Evolutionary conservation across 2,888 invertebrate species (phyloP).

Genomic region (Notodonta ziczac): DNA sequence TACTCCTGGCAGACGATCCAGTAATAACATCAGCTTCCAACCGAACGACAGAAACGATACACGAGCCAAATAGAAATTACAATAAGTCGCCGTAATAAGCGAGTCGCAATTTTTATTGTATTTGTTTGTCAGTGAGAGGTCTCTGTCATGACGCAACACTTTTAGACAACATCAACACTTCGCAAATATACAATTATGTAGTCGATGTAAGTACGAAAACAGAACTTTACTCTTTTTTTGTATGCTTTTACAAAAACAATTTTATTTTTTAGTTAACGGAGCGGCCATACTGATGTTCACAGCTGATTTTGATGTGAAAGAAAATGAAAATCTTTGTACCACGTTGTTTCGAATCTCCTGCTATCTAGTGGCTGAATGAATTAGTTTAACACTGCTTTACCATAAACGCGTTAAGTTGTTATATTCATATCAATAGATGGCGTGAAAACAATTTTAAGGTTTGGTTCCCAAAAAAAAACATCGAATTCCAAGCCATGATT

Average conservation of each 20-base stretch:
- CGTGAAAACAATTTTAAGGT: conserved; percentile 6
- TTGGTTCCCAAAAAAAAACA: too few species aligned
- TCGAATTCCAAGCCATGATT: neutral
- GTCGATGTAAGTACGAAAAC: conserved; percentile 73
- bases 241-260: conserved; percentile 71
- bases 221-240: conserved; percentile 75
- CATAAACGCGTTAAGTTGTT: conserved; percentile 31
- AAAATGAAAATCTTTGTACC: conserved; percentile 70
- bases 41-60: conserved; percentile 55
- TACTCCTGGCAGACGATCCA: conserved; percentile 55
- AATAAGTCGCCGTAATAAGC: conserved; percentile 49
- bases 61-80: conserved; percentile 62
- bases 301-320: conserved; percentile 84
- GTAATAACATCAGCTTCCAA: conserved; percentile 71
- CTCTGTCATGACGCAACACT: conserved; percentile 85
- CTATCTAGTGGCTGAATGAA: conserved; percentile 51
- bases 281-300: conserved; percentile 84
- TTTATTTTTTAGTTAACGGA: conserved; percentile 74
- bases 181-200: conserved; percentile 56
- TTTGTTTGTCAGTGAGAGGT: conserved; percentile 83
- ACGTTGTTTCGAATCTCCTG: conserved; percentile 74
- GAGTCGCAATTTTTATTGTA: conserved; percentile 79
- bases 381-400: conserved; percentile 52
- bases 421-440: conserved; percentile 14
- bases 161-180: conserved; percentile 79